phyloP scores from a whole-genome alignment of 2,888 invertebrate species.

The Hoplodrina blanda region DNA sequence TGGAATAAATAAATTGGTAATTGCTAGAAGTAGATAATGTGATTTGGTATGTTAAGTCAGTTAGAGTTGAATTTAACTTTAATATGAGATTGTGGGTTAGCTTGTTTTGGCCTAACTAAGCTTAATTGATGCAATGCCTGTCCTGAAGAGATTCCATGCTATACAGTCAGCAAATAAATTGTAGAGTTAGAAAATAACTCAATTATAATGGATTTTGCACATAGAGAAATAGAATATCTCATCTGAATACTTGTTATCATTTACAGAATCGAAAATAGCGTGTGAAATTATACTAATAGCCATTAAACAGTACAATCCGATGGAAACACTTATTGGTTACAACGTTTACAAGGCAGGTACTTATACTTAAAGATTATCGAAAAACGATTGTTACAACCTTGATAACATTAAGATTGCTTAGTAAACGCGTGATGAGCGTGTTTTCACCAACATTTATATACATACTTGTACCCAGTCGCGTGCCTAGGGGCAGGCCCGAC shows the following conservation, averaged over 20 bases:
- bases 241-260: neutral
- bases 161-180: neutral
- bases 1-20: no score
- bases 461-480: neutral
- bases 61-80: no score
- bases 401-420: constrained; percentile 1
- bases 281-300: constrained; percentile 49
- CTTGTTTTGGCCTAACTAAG: neutral
- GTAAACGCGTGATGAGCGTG: constrained; percentile 2
- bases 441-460: constrained; percentile 23
- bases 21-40: no score
- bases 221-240: neutral
- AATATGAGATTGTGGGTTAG: neutral
- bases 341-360: constrained; percentile 9
- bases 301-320: constrained; percentile 1
- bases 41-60: no score
- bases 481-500: no score
- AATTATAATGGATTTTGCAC: neutral
- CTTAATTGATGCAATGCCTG: neutral
- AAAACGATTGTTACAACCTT: constrained; percentile 7
- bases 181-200: neutral
- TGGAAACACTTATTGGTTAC: constrained; percentile 3
- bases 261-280: constrained; percentile 36
- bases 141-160: neutral
- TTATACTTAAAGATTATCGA: constrained; percentile 5